Evolutionary conservation across 2,113 vertebrate species (phyloP).

Genomic region (Petaurus breviceps): DNA sequence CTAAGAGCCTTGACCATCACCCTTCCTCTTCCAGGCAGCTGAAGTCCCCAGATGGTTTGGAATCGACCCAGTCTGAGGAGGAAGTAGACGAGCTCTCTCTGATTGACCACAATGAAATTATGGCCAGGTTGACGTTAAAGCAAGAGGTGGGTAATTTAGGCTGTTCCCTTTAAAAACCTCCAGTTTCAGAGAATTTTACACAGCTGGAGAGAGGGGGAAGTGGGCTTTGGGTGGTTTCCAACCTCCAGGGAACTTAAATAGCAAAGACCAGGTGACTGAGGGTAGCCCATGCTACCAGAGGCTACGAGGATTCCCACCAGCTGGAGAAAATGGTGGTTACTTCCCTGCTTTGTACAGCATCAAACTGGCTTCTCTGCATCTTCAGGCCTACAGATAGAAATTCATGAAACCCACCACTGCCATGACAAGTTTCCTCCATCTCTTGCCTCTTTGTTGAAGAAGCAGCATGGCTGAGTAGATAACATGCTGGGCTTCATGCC

Average conservation of each 20-base stretch:
- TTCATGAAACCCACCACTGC: not conserved
- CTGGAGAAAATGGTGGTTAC: not conserved
- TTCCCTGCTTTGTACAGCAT: not conserved
- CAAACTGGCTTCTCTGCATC: not conserved
- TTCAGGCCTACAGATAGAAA: not conserved
- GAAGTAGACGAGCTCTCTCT: conserved; percentile 97
- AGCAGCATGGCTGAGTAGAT: not conserved
- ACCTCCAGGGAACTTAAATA: not conserved
- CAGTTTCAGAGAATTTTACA: not conserved
- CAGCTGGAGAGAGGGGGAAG: not conserved
- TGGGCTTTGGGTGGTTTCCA: not conserved
- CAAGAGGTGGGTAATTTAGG: conserved; percentile 88
- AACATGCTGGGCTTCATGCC: not conserved
- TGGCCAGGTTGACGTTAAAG: conserved; percentile 95
- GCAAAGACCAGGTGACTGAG: conserved; percentile 26
- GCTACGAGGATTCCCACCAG: not conserved
- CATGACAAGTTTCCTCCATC: not conserved
- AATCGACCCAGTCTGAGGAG: conserved; percentile 86
- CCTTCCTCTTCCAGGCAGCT: conserved; percentile 81
- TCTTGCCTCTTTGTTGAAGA: not conserved
- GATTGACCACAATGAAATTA: conserved; percentile 96
- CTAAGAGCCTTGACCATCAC: not conserved
- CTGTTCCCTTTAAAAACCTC: not conserved
- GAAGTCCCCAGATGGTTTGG: conserved; percentile 88
- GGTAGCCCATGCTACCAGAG: not conserved